Evolutionary conservation across 2,113 vertebrate genomes (phyloP).

Genomic region (Thinocorus orbignyianus): DNA sequence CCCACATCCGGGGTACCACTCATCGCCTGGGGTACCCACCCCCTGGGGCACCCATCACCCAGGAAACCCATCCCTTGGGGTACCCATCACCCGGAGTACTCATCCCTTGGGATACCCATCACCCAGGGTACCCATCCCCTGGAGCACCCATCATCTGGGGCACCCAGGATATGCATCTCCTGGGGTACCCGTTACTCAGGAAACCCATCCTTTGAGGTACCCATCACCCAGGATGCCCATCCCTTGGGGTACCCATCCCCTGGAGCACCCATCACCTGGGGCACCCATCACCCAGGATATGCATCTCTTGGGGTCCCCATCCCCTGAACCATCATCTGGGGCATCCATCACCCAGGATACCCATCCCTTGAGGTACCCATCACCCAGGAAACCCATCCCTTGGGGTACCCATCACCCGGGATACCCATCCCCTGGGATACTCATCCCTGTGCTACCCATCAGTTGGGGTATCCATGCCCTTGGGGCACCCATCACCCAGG

Average conservation of each 20-base stretch:
- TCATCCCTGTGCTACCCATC: background rate
- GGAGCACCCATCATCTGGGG: background rate
- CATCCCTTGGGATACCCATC: background rate
- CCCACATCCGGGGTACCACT: background rate
- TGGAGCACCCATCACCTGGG: background rate
- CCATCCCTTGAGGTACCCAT: too few species aligned
- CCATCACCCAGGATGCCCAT: too few species aligned
- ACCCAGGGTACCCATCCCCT: background rate
- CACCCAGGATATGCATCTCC: background rate
- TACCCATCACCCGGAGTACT: too few species aligned
- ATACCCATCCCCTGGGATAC: accelerated
- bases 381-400: accelerated
- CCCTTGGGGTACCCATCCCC: background rate
- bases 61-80: background rate
- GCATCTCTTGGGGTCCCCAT: accelerated
- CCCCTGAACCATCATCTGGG: background rate
- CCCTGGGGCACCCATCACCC: background rate
- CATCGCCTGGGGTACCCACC: background rate
- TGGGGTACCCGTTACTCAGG: background rate
- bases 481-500: background rate
- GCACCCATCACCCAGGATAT: accelerated
- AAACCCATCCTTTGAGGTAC: accelerated
- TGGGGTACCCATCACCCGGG: accelerated
- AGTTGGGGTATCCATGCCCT: too few species aligned
- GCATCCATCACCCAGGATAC: accelerated